phyloP scores from a whole-genome alignment of 2,888 invertebrate species.

The Ptycholaimellus sp. region DNA sequence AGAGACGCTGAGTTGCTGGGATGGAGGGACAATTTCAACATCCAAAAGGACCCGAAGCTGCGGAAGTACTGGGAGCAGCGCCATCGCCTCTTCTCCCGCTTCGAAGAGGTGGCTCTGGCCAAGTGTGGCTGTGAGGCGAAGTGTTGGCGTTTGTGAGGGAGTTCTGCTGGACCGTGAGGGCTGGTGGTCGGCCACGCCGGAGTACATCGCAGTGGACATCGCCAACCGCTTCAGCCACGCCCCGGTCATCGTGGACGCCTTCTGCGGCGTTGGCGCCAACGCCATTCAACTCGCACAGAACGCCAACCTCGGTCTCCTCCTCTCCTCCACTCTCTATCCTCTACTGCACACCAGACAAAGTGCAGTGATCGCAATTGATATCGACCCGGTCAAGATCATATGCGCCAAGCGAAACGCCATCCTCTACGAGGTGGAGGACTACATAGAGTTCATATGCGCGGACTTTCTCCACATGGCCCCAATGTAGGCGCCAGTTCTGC shows the following conservation, averaged over 20 bases:
- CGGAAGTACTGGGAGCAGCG: conserved; percentile 80
- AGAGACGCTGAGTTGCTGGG: too few species aligned
- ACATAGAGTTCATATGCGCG: conserved; percentile 72
- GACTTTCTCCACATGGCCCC: conserved; percentile 53
- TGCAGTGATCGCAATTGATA: conserved; percentile 56
- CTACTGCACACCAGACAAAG: too few species aligned
- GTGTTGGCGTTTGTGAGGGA: too few species aligned
- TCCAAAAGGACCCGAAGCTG: too few species aligned
- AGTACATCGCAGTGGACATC: conserved; percentile 65
- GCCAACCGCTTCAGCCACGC: conserved; percentile 43
- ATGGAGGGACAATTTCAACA: too few species aligned
- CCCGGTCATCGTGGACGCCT: conserved; percentile 68
- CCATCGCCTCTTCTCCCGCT: conserved; percentile 62
- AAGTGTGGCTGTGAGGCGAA: too few species aligned
- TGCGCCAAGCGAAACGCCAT: conserved; percentile 69
- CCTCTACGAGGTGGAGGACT: conserved; percentile 61
- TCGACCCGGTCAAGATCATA: conserved; percentile 65
- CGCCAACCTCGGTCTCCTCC: conserved; percentile 7
- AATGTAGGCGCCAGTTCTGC: too few species aligned
- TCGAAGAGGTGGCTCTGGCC: too few species aligned
- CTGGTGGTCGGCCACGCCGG: conserved; percentile 97
- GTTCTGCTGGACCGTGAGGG: too few species aligned
- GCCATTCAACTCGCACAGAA: conserved; percentile 70
- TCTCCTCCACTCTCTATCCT: too few species aligned
- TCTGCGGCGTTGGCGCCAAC: conserved; percentile 94